A percentile compares a stretch with the other conserved stretches of the same genome.
phyloP scores from a whole-genome alignment of 2,797 vertebrate genomes.

The Coluber constrictor region DNA sequence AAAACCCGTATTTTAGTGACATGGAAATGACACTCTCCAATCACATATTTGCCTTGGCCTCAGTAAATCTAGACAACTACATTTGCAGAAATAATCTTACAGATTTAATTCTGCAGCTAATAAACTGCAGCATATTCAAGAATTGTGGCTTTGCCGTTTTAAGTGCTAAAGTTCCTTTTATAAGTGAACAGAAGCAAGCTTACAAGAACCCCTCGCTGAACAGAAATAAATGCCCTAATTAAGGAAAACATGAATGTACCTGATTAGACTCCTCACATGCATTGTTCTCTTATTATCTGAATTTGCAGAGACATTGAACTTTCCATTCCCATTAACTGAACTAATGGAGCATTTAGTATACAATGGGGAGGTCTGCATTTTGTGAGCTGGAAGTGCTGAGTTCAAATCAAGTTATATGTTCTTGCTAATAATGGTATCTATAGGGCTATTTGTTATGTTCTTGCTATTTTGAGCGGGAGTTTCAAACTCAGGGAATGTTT shows the following conservation, averaged over 20 bases:
- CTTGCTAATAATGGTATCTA: conserved; percentile 4
- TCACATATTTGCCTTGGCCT: not conserved
- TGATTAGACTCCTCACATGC: not conserved
- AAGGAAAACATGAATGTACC: not conserved
- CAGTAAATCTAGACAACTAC: not conserved
- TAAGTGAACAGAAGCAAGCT: not conserved
- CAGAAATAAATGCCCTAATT: not conserved
- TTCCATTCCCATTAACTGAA: conserved; percentile 1
- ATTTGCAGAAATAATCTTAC: not conserved
- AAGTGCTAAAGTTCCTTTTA: not conserved
- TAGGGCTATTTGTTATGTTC: not conserved
- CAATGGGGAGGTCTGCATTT: not conserved
- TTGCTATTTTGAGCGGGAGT: too few species aligned
- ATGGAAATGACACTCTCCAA: not conserved
- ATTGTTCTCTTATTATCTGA: not conserved
- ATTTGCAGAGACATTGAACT: not conserved
- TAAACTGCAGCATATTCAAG: not conserved
- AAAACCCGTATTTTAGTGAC: not conserved
- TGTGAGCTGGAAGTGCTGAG: not conserved
- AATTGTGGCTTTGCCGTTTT: not conserved
- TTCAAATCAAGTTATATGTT: conserved; percentile 18
- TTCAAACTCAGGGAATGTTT: too few species aligned
- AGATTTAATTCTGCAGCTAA: not conserved
- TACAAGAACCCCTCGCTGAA: not conserved
- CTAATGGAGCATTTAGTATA: conserved; percentile 12